Conservation (phyloP, 2,113 vertebrate species). For the Rynchops niger region DNA sequence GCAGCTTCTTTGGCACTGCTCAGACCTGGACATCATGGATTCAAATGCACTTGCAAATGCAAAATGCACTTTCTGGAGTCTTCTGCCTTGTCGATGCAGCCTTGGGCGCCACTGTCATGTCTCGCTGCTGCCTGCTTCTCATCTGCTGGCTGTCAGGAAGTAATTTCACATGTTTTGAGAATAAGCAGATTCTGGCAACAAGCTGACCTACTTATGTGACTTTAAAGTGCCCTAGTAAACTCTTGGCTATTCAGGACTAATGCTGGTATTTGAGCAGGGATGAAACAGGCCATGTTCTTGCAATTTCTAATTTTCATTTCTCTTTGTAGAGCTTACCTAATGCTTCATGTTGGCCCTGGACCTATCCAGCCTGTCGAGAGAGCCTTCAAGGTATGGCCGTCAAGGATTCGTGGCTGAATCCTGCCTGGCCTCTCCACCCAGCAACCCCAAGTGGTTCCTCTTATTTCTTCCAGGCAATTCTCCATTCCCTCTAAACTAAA, state of each 20-base stretch:
- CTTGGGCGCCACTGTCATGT: neutral
- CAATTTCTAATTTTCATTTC: neutral
- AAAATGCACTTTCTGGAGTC: neutral
- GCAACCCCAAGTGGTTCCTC: neutral
- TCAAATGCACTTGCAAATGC: neutral
- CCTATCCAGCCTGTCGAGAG: neutral
- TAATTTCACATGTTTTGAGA: neutral
- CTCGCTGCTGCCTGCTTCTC: neutral
- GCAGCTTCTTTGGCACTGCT: neutral
- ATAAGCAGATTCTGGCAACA: conserved; percentile 35
- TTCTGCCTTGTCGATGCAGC: neutral
- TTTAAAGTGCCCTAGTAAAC: conserved; percentile 60
- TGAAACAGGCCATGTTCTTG: neutral
- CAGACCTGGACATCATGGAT: neutral
- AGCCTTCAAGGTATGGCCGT: neutral
- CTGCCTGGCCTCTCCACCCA: neutral
- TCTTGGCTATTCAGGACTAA: conserved; percentile 10
- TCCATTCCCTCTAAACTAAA: neutral
- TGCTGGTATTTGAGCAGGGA: neutral
- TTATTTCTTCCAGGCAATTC: neutral
- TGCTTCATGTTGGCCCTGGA: neutral
- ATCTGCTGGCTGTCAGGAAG: neutral
- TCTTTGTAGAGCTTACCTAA: neutral
- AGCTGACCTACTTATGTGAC: conserved; percentile 25
- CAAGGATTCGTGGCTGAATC: accelerated